Evolutionary conservation across 2,797 vertebrate species (phyloP).

Genomic region (Tolypeutes matacus): DNA sequence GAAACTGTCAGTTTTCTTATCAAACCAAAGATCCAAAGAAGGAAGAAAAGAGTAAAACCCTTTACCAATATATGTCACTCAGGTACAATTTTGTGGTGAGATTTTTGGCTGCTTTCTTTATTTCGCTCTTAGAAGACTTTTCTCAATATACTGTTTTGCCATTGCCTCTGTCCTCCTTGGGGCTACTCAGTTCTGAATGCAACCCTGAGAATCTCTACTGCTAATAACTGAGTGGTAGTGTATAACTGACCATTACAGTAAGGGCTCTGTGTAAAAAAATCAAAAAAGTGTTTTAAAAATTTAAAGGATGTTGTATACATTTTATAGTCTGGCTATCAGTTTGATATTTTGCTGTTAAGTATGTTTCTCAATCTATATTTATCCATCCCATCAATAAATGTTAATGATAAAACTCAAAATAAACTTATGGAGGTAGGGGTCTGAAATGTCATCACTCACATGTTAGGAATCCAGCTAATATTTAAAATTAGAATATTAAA

Average conservation of each 20-base stretch:
- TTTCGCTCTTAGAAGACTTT: constrained; percentile 4
- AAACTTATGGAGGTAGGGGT: too few species aligned
- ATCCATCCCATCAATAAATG: constrained; percentile 86
- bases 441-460: too few species aligned
- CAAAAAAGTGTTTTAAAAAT: constrained; percentile 42
- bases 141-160: too few species aligned
- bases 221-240: too few species aligned
- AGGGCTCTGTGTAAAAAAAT: constrained; percentile 83
- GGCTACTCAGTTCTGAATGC: too few species aligned
- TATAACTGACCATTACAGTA: constrained; percentile 24
- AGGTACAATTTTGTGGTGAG: constrained; percentile 80
- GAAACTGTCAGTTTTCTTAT: constrained; percentile 67
- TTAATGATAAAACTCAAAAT: constrained; percentile 68
- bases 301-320: constrained; percentile 81
- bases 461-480: too few species aligned
- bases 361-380: constrained; percentile 86
- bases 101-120: constrained; percentile 72
- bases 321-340: constrained; percentile 86
- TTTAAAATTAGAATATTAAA: too few species aligned
- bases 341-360: constrained; percentile 85
- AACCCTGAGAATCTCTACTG: too few species aligned
- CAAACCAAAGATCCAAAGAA: constrained; percentile 71
- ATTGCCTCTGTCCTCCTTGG: too few species aligned
- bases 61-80: constrained; percentile 68
- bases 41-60: constrained; percentile 13